Conservation (phyloP, 2,113 vertebrate genomes). For the Halcyon malimbica region DNA sequence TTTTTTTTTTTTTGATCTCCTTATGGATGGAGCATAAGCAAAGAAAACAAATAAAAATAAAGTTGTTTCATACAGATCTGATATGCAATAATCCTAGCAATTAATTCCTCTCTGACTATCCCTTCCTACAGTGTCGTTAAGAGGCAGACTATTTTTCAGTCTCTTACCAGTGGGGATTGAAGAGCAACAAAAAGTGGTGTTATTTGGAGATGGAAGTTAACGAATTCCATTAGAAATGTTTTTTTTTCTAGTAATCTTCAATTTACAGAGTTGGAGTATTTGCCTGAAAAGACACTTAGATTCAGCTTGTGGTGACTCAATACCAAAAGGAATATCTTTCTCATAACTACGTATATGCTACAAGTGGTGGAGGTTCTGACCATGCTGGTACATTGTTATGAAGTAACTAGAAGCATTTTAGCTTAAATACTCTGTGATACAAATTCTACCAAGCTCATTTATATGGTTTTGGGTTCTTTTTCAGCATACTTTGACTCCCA, state of each 20-base stretch:
- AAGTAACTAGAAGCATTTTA: neutral
- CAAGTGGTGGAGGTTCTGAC: neutral
- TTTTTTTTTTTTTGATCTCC: neutral
- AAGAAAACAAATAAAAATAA: neutral
- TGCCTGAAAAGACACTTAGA: neutral
- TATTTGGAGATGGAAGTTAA: neutral
- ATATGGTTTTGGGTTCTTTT: neutral
- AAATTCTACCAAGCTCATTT: neutral
- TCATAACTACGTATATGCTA: neutral
- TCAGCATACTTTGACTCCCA: neutral
- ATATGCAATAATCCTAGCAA: neutral
- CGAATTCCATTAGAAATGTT: neutral
- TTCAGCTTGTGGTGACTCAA: neutral
- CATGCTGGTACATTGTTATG: neutral
- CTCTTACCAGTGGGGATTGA: neutral
- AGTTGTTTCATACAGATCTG: neutral
- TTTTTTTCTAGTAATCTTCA: neutral
- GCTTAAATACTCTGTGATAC: neutral
- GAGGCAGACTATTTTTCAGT: neutral
- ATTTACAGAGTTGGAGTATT: neutral
- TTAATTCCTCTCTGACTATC: neutral
- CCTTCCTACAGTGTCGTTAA: neutral
- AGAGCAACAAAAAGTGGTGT: neutral
- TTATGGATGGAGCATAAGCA: neutral
- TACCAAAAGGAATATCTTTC: neutral